Base-by-base conservation (phyloP, 2,888 invertebrate species). In the Hoplodrina blanda region DNA sequence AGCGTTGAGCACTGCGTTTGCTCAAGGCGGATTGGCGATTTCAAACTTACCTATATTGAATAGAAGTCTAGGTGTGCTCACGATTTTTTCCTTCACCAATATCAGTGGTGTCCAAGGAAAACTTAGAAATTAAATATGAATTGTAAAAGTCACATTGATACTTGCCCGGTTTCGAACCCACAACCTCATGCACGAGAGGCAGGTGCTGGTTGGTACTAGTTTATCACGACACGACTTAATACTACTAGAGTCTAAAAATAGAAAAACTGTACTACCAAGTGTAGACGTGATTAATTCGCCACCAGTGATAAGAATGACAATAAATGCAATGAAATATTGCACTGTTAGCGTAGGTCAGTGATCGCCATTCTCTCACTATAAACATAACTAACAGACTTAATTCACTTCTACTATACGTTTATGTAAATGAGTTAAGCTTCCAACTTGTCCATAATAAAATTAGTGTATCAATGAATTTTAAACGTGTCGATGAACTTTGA, bases 321-420 rank as follows among this genome's bases (percentile, higher is more conserved):
- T 83, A 84, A 86, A 78, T 73, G 72, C 70, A 76, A 80, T 87
- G 78, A 86, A 78, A 85, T 86, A 87, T 77, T 68, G 66, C 73
- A 63, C 79, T 74, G 78, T 87, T 89, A 79, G 53, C 87, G 82
- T 90, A 91, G 91, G 91, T 90, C 91, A 91, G 88, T 89, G 88
- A 63, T 86, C 87, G 76, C 62, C 15, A 19, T 25, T 65, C 17
- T 61, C 64, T 37, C 20, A 60, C 8, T 53, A 53, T 19, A 55
- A 65, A 73, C 66, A 69, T 49, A 76, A 60, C 72, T 71, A 74
- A 79, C 57, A 57, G 46, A 68, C 50, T 68, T 68, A 59, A 74
- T 78, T 73, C 65, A 63, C 19, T 66, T 50, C 50, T 63, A 49
- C n/a, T 65, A 63, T 61, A 80, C 50, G n/a, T 62, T 75, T 66